Percentiles rank a stretch among this genome's conserved stretches.
These are phyloP conservation scores for Bombyx huttoni DNA, from an alignment of 2,888 invertebrate species.

Conservation along the genomic window DNA sequence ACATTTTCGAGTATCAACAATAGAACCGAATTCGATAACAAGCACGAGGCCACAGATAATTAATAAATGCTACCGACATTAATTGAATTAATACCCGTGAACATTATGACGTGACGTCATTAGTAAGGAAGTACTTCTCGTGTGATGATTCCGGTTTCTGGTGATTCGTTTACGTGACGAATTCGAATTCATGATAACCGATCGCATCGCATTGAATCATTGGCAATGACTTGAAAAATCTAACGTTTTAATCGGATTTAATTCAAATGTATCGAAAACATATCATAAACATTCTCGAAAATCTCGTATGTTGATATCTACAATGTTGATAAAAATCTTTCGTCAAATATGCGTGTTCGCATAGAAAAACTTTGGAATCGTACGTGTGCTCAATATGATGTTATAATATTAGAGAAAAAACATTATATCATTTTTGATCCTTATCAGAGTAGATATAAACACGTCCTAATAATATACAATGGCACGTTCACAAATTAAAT, in stretches of 20 bases:
- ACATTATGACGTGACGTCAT: background rate
- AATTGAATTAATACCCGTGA: background rate
- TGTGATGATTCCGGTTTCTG: background rate
- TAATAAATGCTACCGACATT: background rate
- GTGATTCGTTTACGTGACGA: background rate
- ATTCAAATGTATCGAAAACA: background rate
- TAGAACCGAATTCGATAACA: background rate
- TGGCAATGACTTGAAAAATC: background rate
- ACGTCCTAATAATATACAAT: conserved; percentile 1
- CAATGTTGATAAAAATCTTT: background rate
- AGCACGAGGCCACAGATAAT: background rate
- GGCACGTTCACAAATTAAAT: background rate
- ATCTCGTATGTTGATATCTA: background rate
- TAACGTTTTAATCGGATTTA: background rate
- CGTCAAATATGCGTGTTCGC: background rate
- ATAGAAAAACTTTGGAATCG: background rate
- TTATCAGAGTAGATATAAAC: background rate
- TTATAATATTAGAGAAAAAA: background rate
- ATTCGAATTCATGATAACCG: background rate
- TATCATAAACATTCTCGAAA: background rate
- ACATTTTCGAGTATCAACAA: background rate
- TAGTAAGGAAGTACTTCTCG: background rate
- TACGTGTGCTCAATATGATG: background rate
- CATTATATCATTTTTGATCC: background rate
- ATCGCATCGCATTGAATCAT: background rate